Evolutionary conservation across 2,797 vertebrate species (phyloP).

Genomic region (Protonibea diacanthus): DNA sequence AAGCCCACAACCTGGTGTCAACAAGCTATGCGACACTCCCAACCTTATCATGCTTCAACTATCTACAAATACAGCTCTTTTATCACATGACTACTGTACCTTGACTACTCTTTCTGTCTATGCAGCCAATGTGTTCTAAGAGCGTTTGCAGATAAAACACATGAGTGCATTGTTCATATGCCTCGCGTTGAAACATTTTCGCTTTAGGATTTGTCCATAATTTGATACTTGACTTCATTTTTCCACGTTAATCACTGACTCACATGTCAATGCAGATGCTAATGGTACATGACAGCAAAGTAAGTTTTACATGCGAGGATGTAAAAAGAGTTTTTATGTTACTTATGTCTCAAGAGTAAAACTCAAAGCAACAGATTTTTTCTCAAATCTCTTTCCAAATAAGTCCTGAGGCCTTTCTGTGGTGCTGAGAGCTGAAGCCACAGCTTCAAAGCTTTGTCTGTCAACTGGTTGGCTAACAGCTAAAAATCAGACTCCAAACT

Average conservation of each 20-base stretch:
- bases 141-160: constrained; percentile 4
- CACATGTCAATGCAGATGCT: background rate
- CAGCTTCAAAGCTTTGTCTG: constrained; percentile 66
- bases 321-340: background rate
- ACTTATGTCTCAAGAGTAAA: constrained; percentile 11
- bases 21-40: background rate
- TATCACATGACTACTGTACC: background rate
- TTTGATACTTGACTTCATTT: constrained; percentile 14
- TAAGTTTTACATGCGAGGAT: background rate
- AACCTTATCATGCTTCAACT: background rate
- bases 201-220: constrained; percentile 14
- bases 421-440: constrained; percentile 25
- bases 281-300: constrained; percentile 2
- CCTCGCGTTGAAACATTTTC: background rate
- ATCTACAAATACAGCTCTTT: background rate
- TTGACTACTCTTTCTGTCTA: background rate
- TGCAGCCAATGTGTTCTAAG: background rate
- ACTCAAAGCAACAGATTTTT: constrained; percentile 49
- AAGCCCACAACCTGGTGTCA: background rate
- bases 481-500: constrained; percentile 40
- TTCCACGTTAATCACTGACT: constrained; percentile 14
- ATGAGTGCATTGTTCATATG: background rate
- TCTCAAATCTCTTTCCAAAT: constrained; percentile 30
- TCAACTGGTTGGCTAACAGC: constrained; percentile 40
- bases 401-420: background rate